A percentile compares a stretch with the other conserved stretches of the same genome.
These are phyloP conservation scores for Zaprionus kolodkinae DNA, from an alignment of 1,140 invertebrate species.

Conservation along the genomic window DNA sequence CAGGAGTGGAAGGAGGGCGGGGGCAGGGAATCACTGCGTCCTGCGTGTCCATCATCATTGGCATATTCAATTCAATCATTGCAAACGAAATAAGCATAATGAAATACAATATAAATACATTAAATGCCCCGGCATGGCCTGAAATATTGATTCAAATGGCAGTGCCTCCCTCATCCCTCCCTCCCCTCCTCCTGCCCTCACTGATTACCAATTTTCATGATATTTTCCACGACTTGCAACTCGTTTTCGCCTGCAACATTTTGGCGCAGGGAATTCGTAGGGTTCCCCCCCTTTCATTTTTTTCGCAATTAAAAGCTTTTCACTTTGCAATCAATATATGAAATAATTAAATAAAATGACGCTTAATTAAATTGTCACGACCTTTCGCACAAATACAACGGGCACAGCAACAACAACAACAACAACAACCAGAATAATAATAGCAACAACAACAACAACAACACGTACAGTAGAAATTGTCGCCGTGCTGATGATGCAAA, in stretches of 20 bases:
- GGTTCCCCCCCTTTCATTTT: slow-evolving; percentile 5
- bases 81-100: slow-evolving; percentile 77
- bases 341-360: slow-evolving; percentile 79
- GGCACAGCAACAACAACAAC: slow-evolving; percentile 24
- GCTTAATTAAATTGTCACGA: slow-evolving; percentile 80
- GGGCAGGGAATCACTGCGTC: slow-evolving; percentile 14
- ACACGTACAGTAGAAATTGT: slow-evolving; percentile 19
- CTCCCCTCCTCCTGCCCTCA: too few species aligned
- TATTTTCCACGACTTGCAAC: too few species aligned
- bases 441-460: neutral
- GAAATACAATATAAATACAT: slow-evolving; percentile 80
- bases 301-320: slow-evolving; percentile 78
- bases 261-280: neutral
- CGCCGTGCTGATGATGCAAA: slow-evolving; percentile 53
- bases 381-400: slow-evolving; percentile 57
- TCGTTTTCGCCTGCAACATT: neutral
- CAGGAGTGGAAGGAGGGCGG: neutral
- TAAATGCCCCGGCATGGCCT: slow-evolving; percentile 62
- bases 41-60: slow-evolving; percentile 57
- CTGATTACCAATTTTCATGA: too few species aligned
- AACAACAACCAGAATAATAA: slow-evolving; percentile 19
- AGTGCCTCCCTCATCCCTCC: too few species aligned
- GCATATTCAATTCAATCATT: slow-evolving; percentile 79
- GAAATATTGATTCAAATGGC: slow-evolving; percentile 51
- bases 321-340: slow-evolving; percentile 72